phyloP scores from a whole-genome alignment of 2,797 vertebrate species.

The Mycteria americana region DNA sequence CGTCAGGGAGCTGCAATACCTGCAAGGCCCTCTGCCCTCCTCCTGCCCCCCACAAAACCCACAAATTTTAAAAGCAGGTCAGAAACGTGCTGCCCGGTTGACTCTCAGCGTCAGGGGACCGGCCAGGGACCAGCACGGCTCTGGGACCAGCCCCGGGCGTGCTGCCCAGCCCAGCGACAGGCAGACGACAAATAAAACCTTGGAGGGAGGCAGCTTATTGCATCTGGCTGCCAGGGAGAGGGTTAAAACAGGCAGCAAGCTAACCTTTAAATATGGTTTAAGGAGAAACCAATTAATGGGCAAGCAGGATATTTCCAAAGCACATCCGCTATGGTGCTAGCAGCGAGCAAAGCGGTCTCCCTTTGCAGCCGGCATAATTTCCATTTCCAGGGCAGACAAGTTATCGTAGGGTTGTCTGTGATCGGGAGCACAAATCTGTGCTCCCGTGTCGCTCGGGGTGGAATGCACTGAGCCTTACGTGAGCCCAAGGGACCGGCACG shows the following conservation, averaged over 20 bases:
- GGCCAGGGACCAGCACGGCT: background rate
- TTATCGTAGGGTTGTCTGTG: background rate
- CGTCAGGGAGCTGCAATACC: background rate
- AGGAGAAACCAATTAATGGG: background rate
- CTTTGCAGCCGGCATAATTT: background rate
- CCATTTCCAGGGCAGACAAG: background rate
- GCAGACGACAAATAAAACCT: background rate
- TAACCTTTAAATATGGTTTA: background rate
- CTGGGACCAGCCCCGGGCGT: rapidly evolving
- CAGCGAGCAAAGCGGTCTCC: background rate
- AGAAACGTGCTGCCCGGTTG: background rate
- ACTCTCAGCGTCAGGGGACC: background rate
- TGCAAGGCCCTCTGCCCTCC: background rate
- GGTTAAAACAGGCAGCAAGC: background rate
- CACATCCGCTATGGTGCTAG: background rate
- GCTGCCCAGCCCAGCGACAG: background rate
- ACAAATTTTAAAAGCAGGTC: background rate
- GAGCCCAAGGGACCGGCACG: background rate
- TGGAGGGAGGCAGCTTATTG: background rate
- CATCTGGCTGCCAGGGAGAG: background rate
- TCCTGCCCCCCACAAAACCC: background rate
- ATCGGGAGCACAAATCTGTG: background rate
- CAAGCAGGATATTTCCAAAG: background rate
- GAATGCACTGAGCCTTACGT: rapidly evolving
- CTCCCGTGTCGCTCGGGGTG: rapidly evolving